Evolutionary conservation across 2,113 vertebrate species (phyloP).

Genomic region (Ranitomeya imitator): DNA sequence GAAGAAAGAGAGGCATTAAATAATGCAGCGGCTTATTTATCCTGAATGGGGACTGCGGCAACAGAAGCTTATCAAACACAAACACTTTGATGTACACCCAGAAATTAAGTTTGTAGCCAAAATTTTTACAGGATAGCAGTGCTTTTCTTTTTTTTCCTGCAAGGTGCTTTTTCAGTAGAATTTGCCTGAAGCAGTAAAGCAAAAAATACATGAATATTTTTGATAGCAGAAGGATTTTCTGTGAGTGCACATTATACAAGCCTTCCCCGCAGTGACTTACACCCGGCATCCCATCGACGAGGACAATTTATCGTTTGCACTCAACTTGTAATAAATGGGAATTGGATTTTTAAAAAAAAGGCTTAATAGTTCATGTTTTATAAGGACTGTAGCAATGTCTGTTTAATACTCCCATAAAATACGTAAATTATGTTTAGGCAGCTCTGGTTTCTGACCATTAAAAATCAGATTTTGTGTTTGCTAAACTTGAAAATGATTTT

Average conservation of each 20-base stretch:
- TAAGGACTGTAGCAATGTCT: constrained; percentile 63
- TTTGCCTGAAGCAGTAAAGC: constrained; percentile 48
- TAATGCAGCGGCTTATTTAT: constrained; percentile 48
- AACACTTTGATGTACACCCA: constrained; percentile 54
- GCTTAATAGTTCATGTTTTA: constrained; percentile 71
- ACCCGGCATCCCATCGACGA: constrained; percentile 40
- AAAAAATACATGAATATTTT: constrained; percentile 55
- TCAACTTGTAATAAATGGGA: constrained; percentile 64
- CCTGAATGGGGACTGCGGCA: constrained; percentile 38
- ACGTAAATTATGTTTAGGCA: constrained; percentile 67
- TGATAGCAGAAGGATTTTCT: constrained; percentile 51
- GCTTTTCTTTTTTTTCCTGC: constrained; percentile 6
- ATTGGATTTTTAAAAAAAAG: constrained; percentile 65
- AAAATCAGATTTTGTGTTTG: constrained; percentile 63
- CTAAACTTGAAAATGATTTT: constrained; percentile 64
- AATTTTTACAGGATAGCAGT: constrained; percentile 42
- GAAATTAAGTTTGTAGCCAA: constrained; percentile 52
- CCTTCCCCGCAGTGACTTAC: constrained; percentile 45
- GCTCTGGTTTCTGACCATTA: constrained; percentile 60
- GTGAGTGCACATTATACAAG: constrained; percentile 54
- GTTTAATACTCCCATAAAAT: constrained; percentile 63
- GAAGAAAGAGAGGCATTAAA: constrained; percentile 50
- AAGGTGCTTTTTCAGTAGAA: constrained; percentile 33
- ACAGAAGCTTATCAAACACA: constrained; percentile 49
- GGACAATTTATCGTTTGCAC: constrained; percentile 67